Base-by-base conservation (phyloP, 2,113 vertebrate species). In the Hippolais icterina region DNA sequence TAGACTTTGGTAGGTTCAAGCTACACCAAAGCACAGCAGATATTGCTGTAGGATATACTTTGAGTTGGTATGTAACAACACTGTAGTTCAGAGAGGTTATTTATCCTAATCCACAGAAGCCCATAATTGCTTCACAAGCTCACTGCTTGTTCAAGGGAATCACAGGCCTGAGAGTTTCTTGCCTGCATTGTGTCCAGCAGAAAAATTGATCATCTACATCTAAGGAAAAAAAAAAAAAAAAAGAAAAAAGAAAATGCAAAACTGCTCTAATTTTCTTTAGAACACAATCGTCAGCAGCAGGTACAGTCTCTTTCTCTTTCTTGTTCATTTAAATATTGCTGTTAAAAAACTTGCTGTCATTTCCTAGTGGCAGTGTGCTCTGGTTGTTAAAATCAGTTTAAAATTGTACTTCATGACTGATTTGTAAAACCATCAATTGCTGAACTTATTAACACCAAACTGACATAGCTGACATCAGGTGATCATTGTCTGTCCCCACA, bases 71-170 rank as follows among this genome's bases (percentile, higher is more conserved):
- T 74, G 75, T 83, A 96, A 74, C 64, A 90, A 79, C 83, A 76
- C 11, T 6, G 17, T 23, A n/a, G 81, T 93, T 94, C 64, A 94
- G 59, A 66, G 39, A 93, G 31, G 54, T 90, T 91, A 76, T 93
- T 96, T 90, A 93, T 94, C 87, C 57, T 87, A 96, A 94, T 95
- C 93, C 83, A 95, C 66, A 83, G 85, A 95, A 95, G 56, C 37
- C 88, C 63, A 22, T 93, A 91, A 97, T 88, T 96, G 86, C 97
- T 94, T 85, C 81, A 46, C 93, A 93, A 90, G 59, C 35, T 90
- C 37, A 78, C 53, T 93, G 93, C n/a, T 63, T 78, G 25, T 89
- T 89, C 16, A 6, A 94, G 47, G 63, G 60, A 96, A 95, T 94
- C 94, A 95, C 37, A 91, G 78, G 37, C 44, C 72, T 94, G 23